phyloP scores from a whole-genome alignment of 2,888 invertebrate genomes.

The Amiota communis region DNA sequence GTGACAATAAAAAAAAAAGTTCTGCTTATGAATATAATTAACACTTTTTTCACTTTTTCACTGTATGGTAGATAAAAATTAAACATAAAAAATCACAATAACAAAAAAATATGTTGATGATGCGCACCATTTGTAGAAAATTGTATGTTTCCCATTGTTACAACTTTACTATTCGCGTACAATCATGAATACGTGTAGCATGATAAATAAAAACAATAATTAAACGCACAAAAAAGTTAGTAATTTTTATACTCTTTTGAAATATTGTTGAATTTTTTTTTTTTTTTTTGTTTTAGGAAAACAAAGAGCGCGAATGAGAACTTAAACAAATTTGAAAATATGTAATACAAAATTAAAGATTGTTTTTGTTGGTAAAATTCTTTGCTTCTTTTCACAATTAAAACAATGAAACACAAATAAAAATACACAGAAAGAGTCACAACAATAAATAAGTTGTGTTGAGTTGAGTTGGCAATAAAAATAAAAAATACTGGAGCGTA shows the following conservation, averaged over 20 bases:
- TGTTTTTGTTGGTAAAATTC: too few species aligned
- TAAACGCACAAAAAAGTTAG: too few species aligned
- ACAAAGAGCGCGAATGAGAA: too few species aligned
- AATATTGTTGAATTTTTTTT: background rate
- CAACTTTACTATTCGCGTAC: background rate
- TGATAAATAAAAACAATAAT: conserved; percentile 2
- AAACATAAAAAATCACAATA: background rate
- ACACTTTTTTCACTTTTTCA: background rate
- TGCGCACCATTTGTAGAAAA: conserved; percentile 22
- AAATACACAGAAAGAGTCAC: too few species aligned
- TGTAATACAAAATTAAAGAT: too few species aligned
- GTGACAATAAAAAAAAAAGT: background rate
- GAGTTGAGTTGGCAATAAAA: conserved; percentile 14
- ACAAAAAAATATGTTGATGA: background rate
- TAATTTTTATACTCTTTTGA: too few species aligned
- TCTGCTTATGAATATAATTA: background rate
- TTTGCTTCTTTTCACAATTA: background rate
- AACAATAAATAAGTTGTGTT: too few species aligned
- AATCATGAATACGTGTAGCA: too few species aligned
- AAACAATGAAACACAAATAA: background rate
- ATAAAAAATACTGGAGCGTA: background rate
- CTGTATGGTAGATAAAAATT: background rate
- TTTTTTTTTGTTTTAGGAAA: background rate
- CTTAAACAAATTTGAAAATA: too few species aligned
- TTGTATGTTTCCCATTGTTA: conserved; percentile 27